Percentiles rank a stretch among this genome's conserved stretches.
phyloP scores from a whole-genome alignment of 2,888 invertebrate genomes.

The Tipula vernalis region DNA sequence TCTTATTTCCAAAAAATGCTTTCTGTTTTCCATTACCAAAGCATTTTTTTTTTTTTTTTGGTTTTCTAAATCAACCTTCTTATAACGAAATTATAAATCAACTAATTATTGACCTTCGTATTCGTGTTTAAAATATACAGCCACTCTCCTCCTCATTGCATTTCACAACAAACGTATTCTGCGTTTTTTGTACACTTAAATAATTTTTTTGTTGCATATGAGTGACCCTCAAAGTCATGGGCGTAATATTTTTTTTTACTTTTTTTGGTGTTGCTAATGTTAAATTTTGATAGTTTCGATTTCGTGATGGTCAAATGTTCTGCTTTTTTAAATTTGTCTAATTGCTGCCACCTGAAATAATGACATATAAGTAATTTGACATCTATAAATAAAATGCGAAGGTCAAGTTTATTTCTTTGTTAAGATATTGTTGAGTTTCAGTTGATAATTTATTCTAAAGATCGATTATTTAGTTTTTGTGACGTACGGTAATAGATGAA shows the following conservation, averaged over 20 bases:
- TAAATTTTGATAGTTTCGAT: background rate
- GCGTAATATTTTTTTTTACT: background rate
- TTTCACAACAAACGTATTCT: background rate
- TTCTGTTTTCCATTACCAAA: background rate
- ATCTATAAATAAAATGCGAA: background rate
- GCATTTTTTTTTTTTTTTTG: background rate
- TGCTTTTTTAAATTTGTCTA: background rate
- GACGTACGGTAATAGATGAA: too few relatives aligned
- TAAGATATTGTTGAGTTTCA: background rate
- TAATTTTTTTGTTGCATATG: background rate
- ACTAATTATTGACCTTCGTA: background rate
- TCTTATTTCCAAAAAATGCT: background rate
- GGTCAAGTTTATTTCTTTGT: background rate
- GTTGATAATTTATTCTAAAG: too few relatives aligned
- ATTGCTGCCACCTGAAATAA: background rate
- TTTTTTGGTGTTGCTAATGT: background rate
- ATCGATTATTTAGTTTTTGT: too few relatives aligned
- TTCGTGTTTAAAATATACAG: background rate
- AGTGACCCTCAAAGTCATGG: background rate
- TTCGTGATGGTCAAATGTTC: background rate
- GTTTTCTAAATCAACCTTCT: background rate
- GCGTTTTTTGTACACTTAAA: background rate
- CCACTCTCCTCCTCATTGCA: too few relatives aligned
- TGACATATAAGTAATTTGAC: background rate
- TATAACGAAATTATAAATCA: background rate